Evolutionary conservation across 2,113 vertebrate species (phyloP), one percentile per base, ranked within the genome.

Genomic region (Notothenia coriiceps): DNA sequence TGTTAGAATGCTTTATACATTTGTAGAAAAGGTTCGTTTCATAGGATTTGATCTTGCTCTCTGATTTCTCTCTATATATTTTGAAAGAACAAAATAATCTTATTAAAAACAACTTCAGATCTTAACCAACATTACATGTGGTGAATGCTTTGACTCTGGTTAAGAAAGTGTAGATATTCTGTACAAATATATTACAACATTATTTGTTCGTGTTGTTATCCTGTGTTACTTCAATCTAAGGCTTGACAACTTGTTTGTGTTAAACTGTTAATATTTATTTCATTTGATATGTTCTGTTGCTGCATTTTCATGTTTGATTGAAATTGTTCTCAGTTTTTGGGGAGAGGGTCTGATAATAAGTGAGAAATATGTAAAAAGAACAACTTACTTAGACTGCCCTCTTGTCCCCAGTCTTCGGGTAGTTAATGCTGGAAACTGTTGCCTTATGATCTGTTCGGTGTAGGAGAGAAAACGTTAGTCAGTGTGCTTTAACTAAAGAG

Each of bases 371-470:
- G 18, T 4, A 18, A 60, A 11, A 44, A 80, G 70, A 70, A 6
- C 66, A 87, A 88, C 98, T 97, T 95, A 99, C 98, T 99, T 99
- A 35, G 98, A 99, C 88, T 99, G 98, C 75, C 98, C 98, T 92
- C 98, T 96, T 43, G 98, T 99, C 83, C 98, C 98, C 46, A 99
- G 96, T 93, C 98, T 94, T 91, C 98, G 95, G 83, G 98, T 99
- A 0, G 98, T 99, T 70, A 99, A 88, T 59, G 99, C 98, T 70
- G 98, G 98, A 92, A 99, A 99, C 86, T 99, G 98, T 77, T 99
- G 98, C 75, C 98, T 95, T 94, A 99, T 99, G 93, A 99, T 99
- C 98, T 96, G 78, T 86, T 65, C 14, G 86, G 56, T 50, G 44
- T 18, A 74, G 29, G 22, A 73, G 14, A 79, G 73, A 63, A 79